Conservation (phyloP, 2,797 vertebrate species). For the Philypnodon macrostomus region DNA sequence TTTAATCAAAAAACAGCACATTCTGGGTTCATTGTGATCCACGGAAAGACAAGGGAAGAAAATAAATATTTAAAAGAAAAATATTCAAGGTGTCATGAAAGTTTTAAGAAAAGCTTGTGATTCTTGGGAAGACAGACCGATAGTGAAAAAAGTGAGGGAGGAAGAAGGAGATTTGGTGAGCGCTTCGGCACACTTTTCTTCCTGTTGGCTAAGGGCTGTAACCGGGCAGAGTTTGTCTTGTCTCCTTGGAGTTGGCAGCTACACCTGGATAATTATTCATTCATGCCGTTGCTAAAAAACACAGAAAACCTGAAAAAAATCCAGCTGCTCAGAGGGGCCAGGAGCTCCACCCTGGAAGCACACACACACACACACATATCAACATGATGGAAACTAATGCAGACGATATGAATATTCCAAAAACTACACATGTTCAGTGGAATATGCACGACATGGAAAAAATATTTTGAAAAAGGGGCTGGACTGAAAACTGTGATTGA, state of each 20-base stretch:
- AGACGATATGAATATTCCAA: constrained; percentile 35
- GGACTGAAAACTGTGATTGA: background rate
- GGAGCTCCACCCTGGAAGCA: constrained; percentile 12
- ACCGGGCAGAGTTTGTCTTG: constrained; percentile 59
- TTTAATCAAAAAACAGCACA: constrained; percentile 38
- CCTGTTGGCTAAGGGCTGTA: constrained; percentile 55
- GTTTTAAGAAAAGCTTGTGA: constrained; percentile 21
- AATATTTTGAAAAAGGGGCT: constrained; percentile 1
- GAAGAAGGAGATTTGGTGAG: constrained; percentile 33
- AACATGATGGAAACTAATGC: constrained; percentile 9
- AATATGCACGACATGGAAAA: constrained; percentile 3
- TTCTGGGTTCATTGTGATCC: constrained; percentile 15
- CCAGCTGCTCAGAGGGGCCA: constrained; percentile 60
- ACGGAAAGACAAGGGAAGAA: constrained; percentile 26
- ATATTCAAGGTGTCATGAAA: background rate
- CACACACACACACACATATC: constrained; percentile 8
- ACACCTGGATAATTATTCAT: constrained; percentile 74
- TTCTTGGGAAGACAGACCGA: constrained; percentile 16
- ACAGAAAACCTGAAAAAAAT: constrained; percentile 58
- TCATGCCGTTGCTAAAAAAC: constrained; percentile 70
- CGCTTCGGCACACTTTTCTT: constrained; percentile 44
- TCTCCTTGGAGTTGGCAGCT: constrained; percentile 61
- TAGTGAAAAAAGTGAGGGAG: constrained; percentile 3
- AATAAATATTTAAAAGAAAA: constrained; percentile 21
- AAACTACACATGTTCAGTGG: constrained; percentile 4